Percentiles rank a stretch among this genome's conserved stretches.
Evolutionary conservation across 1,140 invertebrate species (phyloP).

Genomic region (Helicorthomorpha holstii): DNA sequence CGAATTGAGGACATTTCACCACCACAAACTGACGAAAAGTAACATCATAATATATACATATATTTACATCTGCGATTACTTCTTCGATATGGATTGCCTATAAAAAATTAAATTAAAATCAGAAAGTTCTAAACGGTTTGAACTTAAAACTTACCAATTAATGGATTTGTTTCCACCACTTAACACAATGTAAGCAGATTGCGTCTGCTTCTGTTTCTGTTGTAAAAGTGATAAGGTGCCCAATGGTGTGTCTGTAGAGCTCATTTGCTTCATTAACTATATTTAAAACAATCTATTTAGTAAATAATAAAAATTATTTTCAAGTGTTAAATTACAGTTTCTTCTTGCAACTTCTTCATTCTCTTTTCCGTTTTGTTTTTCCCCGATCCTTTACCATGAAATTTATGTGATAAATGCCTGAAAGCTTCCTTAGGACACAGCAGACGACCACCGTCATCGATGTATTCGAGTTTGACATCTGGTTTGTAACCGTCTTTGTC

Average conservation of each 20-base stretch:
- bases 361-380: slow-evolving; percentile 98
- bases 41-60: neutral
- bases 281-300: slow-evolving; percentile 9
- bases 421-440: slow-evolving; percentile 94
- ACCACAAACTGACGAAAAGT: neutral
- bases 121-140: too few relatives aligned
- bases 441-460: slow-evolving; percentile 82
- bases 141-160: slow-evolving; percentile 1
- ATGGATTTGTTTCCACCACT: slow-evolving; percentile 49
- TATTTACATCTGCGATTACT: neutral
- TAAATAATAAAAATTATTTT: neutral
- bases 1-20: neutral
- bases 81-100: neutral
- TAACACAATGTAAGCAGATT: slow-evolving; percentile 84
- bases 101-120: too few relatives aligned
- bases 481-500: slow-evolving; percentile 89
- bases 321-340: too few relatives aligned
- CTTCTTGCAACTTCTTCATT: slow-evolving; percentile 85
- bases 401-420: slow-evolving; percentile 59
- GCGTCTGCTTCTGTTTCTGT: slow-evolving; percentile 91
- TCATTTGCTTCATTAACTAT: slow-evolving; percentile 94
- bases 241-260: slow-evolving; percentile 91
- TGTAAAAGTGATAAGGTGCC: slow-evolving; percentile 84
- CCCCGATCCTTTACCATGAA: slow-evolving; percentile 97
- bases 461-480: slow-evolving; percentile 92